Percentiles rank a stretch among this genome's conserved stretches.
Evolutionary conservation across 2,888 invertebrate genomes (phyloP).

Genomic region (Sarcophaga rosellei): DNA sequence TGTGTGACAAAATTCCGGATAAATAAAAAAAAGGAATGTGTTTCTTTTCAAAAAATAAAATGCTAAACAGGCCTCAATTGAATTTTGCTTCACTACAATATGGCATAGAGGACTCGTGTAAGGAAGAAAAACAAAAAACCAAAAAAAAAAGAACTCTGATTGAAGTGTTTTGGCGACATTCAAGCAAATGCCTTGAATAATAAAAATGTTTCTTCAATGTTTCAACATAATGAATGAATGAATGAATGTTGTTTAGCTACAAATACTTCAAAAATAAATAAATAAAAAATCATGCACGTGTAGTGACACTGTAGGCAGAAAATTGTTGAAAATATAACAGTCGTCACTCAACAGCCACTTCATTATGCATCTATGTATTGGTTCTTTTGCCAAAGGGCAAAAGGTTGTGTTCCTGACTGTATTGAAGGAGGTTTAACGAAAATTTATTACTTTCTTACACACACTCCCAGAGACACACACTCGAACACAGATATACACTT

Average conservation of each 20-base stretch:
- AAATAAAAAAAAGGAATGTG: background rate
- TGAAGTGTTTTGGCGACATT: background rate
- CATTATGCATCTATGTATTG: background rate
- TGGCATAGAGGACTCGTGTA: background rate
- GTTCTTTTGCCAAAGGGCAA: background rate
- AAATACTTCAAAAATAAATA: background rate
- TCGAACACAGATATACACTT: too few relatives aligned
- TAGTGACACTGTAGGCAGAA: background rate
- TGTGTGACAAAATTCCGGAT: constrained; percentile 34
- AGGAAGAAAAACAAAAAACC: too few relatives aligned
- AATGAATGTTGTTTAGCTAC: background rate
- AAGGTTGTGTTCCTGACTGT: background rate
- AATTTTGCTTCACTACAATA: constrained; percentile 20
- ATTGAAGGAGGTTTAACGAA: constrained; percentile 33
- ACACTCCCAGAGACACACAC: background rate
- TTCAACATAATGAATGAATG: background rate
- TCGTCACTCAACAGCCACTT: background rate
- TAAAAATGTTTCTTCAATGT: constrained; percentile 6
- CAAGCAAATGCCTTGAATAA: constrained; percentile 24
- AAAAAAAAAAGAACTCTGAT: too few relatives aligned
- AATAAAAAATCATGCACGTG: constrained; percentile 13
- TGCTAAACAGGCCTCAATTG: background rate
- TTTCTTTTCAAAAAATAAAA: background rate
- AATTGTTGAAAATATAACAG: background rate
- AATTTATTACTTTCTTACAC: constrained; percentile 24